These are phyloP conservation scores for Arion vulgaris DNA, from an alignment of 1,140 invertebrate genomes.

Conservation along the genomic window DNA sequence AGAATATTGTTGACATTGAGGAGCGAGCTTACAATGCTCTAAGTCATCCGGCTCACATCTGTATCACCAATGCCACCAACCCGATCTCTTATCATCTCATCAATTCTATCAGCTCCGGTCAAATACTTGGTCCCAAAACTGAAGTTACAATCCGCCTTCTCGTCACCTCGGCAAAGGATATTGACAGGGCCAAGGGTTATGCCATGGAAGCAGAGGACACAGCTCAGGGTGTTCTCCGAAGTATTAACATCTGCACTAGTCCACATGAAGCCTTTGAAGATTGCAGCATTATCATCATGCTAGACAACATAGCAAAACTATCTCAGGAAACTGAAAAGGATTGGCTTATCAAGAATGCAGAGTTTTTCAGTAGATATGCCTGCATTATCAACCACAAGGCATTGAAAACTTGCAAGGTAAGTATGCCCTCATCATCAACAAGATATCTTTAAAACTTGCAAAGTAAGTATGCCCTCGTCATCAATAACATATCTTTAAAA, in stretches of 20 bases:
- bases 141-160: conserved; percentile 62
- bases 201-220: conserved; percentile 68
- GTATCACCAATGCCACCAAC: conserved; percentile 65
- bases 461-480: no score
- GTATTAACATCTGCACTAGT: conserved; percentile 51
- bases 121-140: conserved; percentile 60
- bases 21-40: conserved; percentile 51
- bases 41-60: conserved; percentile 66
- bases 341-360: conserved; percentile 62
- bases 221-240: conserved; percentile 57
- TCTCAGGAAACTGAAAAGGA: conserved; percentile 51
- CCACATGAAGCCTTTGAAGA: conserved; percentile 61
- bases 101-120: conserved; percentile 57
- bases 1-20: conserved; percentile 64
- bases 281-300: conserved; percentile 62
- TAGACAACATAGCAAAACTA: conserved; percentile 61
- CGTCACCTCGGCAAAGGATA: conserved; percentile 50
- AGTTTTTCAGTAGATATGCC: conserved; percentile 62
- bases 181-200: conserved; percentile 54
- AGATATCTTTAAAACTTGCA: no score
- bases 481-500: no score
- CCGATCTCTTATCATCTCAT: conserved; percentile 61
- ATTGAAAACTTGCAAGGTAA: conserved; percentile 48
- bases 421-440: background rate
- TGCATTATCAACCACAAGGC: conserved; percentile 62